A percentile compares a stretch with the other conserved stretches of the same genome.
These are phyloP conservation scores for Macrobrachium nipponense DNA, from an alignment of 1,140 invertebrate genomes.

Conservation along the genomic window DNA sequence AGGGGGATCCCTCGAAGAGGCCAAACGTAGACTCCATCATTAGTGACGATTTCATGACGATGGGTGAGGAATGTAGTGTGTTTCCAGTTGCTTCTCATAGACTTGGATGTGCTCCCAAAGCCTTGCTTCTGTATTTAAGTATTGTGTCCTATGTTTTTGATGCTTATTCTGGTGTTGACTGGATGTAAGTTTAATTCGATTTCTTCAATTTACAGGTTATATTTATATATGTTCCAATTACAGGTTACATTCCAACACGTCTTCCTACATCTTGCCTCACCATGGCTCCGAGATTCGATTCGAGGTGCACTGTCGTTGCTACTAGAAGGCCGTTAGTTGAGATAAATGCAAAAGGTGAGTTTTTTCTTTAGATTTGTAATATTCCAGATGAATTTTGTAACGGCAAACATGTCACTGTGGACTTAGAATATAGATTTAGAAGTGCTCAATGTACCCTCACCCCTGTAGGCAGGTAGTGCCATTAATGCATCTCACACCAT, in stretches of 20 bases:
- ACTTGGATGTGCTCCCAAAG: too few species aligned
- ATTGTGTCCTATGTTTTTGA: too few species aligned
- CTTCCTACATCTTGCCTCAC: conserved; percentile 91
- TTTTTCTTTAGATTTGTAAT: background rate
- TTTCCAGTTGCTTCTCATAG: background rate
- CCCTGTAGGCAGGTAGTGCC: too few species aligned
- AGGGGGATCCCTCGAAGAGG: conserved; percentile 72
- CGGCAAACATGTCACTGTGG: background rate
- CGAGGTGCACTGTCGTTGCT: conserved; percentile 63
- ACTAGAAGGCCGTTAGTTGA: conserved; percentile 72
- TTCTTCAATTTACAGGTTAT: too few species aligned
- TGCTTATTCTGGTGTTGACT: too few species aligned
- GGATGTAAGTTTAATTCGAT: too few species aligned
- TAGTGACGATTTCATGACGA: conserved; percentile 73
- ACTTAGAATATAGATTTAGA: background rate
- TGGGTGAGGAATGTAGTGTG: conserved; percentile 66
- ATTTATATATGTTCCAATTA: conserved; percentile 69
- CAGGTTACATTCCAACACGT: conserved; percentile 83
- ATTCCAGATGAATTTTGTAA: background rate
- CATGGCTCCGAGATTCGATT: conserved; percentile 87
- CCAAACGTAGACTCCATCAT: conserved; percentile 74
- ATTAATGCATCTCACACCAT: too few species aligned
- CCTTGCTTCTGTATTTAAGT: too few species aligned
- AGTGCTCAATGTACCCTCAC: too few species aligned
- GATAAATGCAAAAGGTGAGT: conserved; percentile 67